Evolutionary conservation across 2,888 invertebrate species (phyloP), one percentile per base, ranked within the genome.

Genomic region (Caenorhabditis panamensis): DNA sequence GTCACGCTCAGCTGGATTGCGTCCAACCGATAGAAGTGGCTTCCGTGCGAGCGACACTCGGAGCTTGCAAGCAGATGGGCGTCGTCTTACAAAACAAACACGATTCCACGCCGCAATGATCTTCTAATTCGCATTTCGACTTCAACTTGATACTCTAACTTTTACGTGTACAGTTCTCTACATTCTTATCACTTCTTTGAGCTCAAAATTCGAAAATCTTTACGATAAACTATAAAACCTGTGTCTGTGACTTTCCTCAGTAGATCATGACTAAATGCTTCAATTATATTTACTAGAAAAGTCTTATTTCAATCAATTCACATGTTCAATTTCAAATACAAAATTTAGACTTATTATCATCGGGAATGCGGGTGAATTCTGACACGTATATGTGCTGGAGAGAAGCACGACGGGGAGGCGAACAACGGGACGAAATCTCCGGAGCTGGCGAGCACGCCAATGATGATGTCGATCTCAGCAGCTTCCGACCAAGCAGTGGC

Each of bases 1-100:
- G 82, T 28, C 84, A 89, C 63, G 88, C 88, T 0, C 82, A 84
- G 54, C 59, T 89, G 73, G 88, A 89, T 76, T 77, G 82, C 24
- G 85, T 89, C 11, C 89, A 90, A 53, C 80, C 79, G 22, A 41
- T 89, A 18, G 89, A 89, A 69, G 80, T 87, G 8, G 73, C 82
- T 0, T 31, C 81, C 2, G 68, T 77, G 22, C 73, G 85, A n/a
- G 77, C 84, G 0, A 85, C 85, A 5, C 67, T 85, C 13, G 64
- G 58, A 8, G 84, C 86, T 1, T 84, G 84, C 56, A 77, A 80
- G 22, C 69, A 79, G n/a, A 58, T 84, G 58, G 78, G 77, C 18
- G 53, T 67, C 62, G 26, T 86, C 5, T 54, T 86, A 3, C 66
- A 75, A n/a, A 80, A 83, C 44, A 68, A 72, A 28, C 80, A 83